phyloP scores from a whole-genome alignment of 2,113 vertebrate species.

The Origma solitaria region DNA sequence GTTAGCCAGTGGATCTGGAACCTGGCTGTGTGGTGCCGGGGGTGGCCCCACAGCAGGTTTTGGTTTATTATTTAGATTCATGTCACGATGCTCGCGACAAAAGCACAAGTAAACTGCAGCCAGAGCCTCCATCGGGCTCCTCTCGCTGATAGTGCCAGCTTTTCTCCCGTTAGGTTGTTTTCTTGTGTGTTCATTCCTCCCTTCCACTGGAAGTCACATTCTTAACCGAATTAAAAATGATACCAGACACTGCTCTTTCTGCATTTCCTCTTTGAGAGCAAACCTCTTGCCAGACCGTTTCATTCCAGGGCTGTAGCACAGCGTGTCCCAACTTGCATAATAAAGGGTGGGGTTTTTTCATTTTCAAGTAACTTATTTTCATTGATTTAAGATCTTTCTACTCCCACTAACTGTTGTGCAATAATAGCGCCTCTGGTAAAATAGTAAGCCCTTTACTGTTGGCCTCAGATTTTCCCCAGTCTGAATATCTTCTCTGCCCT shows the following conservation, averaged over 20 bases:
- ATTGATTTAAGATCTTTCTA: constrained; percentile 25
- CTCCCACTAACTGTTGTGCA: constrained; percentile 22
- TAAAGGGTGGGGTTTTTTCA: not conserved
- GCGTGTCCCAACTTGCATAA: constrained; percentile 46
- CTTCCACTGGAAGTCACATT: constrained; percentile 27
- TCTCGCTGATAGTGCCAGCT: accelerated
- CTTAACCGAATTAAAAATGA: constrained; percentile 41
- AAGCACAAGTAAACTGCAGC: not conserved
- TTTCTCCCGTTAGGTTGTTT: not conserved
- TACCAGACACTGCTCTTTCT: constrained; percentile 32
- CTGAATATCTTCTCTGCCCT: not conserved
- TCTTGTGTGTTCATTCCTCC: not conserved
- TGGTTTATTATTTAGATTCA: not conserved
- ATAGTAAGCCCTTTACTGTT: not conserved
- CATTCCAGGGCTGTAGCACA: constrained; percentile 24
- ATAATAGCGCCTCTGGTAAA: not conserved
- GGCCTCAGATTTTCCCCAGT: not conserved
- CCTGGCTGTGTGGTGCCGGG: not conserved
- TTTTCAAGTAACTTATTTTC: constrained; percentile 33
- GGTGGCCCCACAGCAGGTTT: constrained; percentile 8
- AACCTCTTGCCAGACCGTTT: not conserved
- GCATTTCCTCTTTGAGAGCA: constrained; percentile 36
- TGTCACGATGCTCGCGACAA: not conserved
- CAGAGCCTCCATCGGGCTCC: not conserved
- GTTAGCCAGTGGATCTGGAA: not conserved